Evolutionary conservation across 2,888 invertebrate genomes (phyloP).

Genomic region (Archaeoteleia sp.): DNA sequence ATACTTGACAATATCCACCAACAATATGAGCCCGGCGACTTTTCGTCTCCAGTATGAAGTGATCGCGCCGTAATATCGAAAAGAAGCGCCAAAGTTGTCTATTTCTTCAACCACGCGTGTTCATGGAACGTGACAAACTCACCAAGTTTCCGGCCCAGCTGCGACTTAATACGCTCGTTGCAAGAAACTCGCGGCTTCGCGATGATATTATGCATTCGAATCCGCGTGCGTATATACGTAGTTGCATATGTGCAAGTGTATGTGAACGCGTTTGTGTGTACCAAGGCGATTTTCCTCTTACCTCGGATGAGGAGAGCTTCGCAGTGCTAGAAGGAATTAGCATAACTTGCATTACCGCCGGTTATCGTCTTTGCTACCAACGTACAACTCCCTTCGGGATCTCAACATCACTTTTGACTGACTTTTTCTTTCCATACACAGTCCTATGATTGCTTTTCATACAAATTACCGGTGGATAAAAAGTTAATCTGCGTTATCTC

Average conservation of each 20-base stretch:
- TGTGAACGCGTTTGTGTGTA: neutral
- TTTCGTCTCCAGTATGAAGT: too few species aligned
- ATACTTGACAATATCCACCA: too few species aligned
- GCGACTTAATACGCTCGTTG: constrained; percentile 15
- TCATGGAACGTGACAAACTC: constrained; percentile 12
- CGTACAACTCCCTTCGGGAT: constrained; percentile 10
- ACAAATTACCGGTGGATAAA: neutral
- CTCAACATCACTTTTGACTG: constrained; percentile 1
- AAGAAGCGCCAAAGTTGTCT: neutral
- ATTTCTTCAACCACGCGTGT: constrained; percentile 10
- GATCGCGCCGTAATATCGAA: too few species aligned
- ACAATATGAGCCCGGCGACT: too few species aligned
- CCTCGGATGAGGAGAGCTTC: constrained; percentile 4
- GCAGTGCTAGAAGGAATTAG: constrained; percentile 13
- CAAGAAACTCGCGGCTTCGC: constrained; percentile 11
- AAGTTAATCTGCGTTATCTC: neutral
- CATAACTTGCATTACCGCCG: constrained; percentile 17
- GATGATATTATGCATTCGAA: constrained; percentile 16
- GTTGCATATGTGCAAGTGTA: neutral
- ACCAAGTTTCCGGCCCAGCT: constrained; percentile 15
- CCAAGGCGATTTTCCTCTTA: constrained; percentile 14
- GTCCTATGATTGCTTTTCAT: neutral
- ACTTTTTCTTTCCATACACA: neutral
- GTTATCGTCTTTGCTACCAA: constrained; percentile 12
- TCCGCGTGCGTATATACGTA: constrained; percentile 3